phyloP scores from a whole-genome alignment of 2,888 invertebrate species.

The Myopa tessellatipennis region DNA sequence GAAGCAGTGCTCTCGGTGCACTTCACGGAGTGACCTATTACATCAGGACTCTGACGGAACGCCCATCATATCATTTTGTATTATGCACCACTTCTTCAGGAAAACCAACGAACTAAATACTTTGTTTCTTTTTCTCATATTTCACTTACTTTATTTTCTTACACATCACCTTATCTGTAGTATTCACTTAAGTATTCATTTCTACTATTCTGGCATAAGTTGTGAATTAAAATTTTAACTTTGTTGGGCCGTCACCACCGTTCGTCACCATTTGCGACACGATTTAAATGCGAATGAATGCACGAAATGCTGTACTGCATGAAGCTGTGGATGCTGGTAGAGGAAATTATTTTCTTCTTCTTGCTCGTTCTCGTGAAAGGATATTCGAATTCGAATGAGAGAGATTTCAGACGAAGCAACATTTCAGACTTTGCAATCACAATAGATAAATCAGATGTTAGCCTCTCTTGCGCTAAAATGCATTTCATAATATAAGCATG shows the following conservation, averaged over 20 bases:
- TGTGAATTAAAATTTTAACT: neutral
- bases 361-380: conserved; percentile 11
- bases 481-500: too few relatives aligned
- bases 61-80: conserved; percentile 22
- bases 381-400: conserved; percentile 30
- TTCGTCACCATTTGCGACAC: conserved; percentile 7
- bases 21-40: conserved; percentile 27
- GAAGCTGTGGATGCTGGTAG: conserved; percentile 1
- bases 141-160: conserved; percentile 13
- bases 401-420: neutral
- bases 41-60: conserved; percentile 31
- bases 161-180: neutral
- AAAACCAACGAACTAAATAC: neutral
- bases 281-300: conserved; percentile 23
- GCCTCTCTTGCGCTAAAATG: neutral
- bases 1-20: neutral
- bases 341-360: neutral
- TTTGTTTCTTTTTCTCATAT: neutral
- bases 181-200: neutral
- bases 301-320: conserved; percentile 18
- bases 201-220: neutral
- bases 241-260: neutral
- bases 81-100: neutral
- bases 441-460: neutral
- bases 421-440: neutral